Evolutionary conservation across 2,888 invertebrate species (phyloP).

Genomic region (Alcis repandata): DNA sequence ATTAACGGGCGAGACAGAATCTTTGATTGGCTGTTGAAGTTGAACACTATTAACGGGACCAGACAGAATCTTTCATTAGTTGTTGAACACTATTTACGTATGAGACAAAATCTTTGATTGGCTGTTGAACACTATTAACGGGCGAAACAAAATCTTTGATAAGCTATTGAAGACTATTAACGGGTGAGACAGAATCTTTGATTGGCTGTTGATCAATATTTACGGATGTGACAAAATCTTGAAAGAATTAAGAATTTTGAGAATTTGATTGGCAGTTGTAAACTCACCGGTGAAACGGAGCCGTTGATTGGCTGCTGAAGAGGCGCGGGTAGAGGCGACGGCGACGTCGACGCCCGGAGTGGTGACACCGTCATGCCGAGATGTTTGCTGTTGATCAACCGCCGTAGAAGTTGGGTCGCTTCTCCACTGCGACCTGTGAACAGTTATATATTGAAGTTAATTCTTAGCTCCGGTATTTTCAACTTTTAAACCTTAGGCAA

Average conservation of each 20-base stretch:
- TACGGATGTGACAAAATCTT: not conserved
- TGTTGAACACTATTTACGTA: not conserved
- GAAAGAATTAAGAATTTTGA: no score
- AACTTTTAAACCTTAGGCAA: not conserved
- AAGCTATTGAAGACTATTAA: not conserved
- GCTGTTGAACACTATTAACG: not conserved
- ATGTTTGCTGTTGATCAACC: slow-evolving; percentile 92
- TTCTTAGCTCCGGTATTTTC: not conserved
- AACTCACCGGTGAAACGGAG: slow-evolving; percentile 72
- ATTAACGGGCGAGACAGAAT: no score
- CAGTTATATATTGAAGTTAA: not conserved
- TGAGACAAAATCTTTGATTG: not conserved
- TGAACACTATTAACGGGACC: not conserved
- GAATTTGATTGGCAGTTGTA: not conserved
- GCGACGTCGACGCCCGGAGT: slow-evolving; percentile 64
- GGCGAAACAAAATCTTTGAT: not conserved
- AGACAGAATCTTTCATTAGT: not conserved
- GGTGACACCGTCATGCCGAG: slow-evolving; percentile 90
- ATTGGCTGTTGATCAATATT: not conserved
- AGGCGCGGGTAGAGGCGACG: slow-evolving; percentile 68
- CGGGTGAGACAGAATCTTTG: no score
- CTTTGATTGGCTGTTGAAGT: not conserved
- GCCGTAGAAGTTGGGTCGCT: slow-evolving; percentile 91
- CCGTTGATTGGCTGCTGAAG: slow-evolving; percentile 71
- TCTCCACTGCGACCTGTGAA: slow-evolving; percentile 88